These are phyloP conservation scores for Choloepus hoffmanni DNA, from an alignment of 2,113 vertebrate species.

Conservation along the genomic window DNA sequence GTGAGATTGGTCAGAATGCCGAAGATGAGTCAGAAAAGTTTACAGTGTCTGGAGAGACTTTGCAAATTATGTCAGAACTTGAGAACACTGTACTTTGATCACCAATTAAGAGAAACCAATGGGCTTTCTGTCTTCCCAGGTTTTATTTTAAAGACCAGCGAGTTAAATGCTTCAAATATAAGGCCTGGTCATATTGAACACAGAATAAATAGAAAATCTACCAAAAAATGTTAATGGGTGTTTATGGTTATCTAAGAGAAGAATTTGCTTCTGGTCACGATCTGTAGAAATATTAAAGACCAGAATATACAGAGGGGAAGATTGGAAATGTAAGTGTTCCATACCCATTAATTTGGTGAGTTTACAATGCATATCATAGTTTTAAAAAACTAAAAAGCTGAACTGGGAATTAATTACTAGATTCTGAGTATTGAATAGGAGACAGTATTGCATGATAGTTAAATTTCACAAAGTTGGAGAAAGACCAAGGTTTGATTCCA, in stretches of 20 bases:
- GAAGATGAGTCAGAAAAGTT: background rate
- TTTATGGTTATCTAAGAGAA: background rate
- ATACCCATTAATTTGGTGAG: background rate
- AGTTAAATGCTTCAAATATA: background rate
- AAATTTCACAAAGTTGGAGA: background rate
- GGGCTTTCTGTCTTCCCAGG: background rate
- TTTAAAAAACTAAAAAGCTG: background rate
- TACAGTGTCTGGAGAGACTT: background rate
- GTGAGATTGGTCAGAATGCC: background rate
- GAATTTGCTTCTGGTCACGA: background rate
- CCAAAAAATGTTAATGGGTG: background rate
- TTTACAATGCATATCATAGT: background rate
- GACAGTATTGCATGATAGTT: background rate
- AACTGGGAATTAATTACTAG: background rate
- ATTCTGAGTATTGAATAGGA: background rate
- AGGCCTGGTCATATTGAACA: background rate
- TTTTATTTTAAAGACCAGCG: background rate
- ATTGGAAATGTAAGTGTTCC: background rate
- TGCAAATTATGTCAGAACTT: background rate
- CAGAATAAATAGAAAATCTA: background rate
- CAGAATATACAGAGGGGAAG: background rate
- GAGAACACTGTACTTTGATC: background rate
- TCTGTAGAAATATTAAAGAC: background rate
- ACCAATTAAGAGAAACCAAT: background rate
- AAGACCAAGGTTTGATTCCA: background rate